Evolutionary conservation across 2,113 vertebrate genomes (phyloP).

Genomic region (Nerophis lumbriciformis): DNA sequence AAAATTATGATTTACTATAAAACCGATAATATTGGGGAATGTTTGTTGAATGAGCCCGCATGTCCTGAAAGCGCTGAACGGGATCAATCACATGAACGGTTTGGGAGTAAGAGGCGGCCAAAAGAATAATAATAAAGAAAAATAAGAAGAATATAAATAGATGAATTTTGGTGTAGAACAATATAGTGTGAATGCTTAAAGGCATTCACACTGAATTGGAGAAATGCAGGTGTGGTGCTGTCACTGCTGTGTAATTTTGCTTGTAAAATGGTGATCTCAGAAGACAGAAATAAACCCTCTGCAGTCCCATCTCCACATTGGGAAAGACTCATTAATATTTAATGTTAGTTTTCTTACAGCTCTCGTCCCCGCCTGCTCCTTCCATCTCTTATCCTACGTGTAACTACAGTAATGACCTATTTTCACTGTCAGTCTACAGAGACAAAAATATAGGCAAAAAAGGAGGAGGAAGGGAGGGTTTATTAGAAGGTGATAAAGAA

Average conservation of each 20-base stretch:
- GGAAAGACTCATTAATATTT: slow-evolving; percentile 58
- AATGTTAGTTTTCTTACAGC: slow-evolving; percentile 51
- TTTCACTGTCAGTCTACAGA: slow-evolving; percentile 61
- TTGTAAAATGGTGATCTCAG: neutral
- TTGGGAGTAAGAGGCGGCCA: too few relatives aligned
- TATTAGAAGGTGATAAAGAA: slow-evolving; percentile 42
- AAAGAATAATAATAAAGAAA: too few relatives aligned
- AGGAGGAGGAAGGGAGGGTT: slow-evolving; percentile 7
- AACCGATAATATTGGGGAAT: too few relatives aligned
- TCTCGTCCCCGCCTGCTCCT: slow-evolving; percentile 42
- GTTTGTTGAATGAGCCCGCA: too few relatives aligned
- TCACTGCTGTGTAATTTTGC: neutral
- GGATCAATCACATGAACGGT: too few relatives aligned
- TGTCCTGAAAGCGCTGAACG: too few relatives aligned
- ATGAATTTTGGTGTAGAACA: too few relatives aligned
- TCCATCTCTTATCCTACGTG: slow-evolving; percentile 41
- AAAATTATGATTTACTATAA: too few relatives aligned
- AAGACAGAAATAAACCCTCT: neutral
- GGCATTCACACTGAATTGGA: too few relatives aligned
- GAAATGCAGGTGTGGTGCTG: neutral
- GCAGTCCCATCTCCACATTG: slow-evolving; percentile 21
- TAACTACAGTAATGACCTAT: slow-evolving; percentile 66
- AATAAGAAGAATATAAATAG: too few relatives aligned
- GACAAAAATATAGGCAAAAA: slow-evolving; percentile 44
- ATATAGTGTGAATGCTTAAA: too few relatives aligned